Conservation (phyloP, 2,888 invertebrate species). For the Frankliniella fusca region DNA sequence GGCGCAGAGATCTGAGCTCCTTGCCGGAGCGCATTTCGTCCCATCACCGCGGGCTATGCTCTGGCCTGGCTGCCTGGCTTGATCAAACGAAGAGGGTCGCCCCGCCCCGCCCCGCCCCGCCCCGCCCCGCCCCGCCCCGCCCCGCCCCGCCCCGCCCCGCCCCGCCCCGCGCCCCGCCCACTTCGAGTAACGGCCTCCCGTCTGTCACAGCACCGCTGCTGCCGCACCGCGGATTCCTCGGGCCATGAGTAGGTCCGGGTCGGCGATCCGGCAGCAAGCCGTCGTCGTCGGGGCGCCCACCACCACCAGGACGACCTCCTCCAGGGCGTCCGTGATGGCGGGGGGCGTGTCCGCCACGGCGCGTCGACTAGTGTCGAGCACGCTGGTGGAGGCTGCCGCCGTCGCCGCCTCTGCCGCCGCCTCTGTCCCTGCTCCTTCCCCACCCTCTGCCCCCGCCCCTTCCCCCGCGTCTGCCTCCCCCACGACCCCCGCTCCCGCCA, state of each 20-base stretch:
- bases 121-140: background rate
- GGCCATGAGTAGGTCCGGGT: too few species aligned
- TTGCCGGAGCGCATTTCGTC: too few species aligned
- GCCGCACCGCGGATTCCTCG: background rate
- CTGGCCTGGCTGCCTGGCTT: background rate
- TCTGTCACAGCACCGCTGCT: background rate
- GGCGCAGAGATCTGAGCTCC: too few species aligned
- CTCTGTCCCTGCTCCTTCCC: background rate
- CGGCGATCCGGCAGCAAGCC: too few species aligned
- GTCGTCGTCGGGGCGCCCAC: too few species aligned
- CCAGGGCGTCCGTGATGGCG: background rate
- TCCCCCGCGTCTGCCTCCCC: background rate
- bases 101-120: background rate
- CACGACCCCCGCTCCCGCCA: background rate
- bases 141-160: background rate
- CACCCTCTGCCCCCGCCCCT: background rate
- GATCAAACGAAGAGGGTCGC: background rate
- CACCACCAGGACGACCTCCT: background rate
- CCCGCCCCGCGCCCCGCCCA: background rate
- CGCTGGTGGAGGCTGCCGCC: conserved; percentile 1
- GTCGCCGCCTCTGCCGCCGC: background rate
- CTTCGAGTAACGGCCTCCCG: background rate
- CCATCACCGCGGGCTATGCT: background rate
- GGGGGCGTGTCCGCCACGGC: background rate
- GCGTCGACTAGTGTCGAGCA: background rate